phyloP scores from a whole-genome alignment of 2,888 invertebrate genomes.

The Cordilura impudica region DNA sequence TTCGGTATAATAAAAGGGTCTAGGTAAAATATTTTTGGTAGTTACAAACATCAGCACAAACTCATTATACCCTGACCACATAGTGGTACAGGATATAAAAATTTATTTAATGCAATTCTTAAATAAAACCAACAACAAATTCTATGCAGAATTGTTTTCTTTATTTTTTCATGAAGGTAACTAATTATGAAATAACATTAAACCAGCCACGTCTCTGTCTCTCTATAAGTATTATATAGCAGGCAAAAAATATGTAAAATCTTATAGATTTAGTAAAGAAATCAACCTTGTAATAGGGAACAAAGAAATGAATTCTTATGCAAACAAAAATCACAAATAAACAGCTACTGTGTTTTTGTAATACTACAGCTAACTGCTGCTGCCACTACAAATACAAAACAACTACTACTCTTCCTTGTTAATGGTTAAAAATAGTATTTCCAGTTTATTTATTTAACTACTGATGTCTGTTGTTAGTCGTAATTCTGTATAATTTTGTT shows the following conservation, averaged over 20 bases:
- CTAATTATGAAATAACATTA: too few relatives aligned
- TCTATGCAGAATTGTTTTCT: too few relatives aligned
- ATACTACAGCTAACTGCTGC: not conserved
- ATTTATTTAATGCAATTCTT: too few relatives aligned
- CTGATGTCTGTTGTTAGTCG: not conserved
- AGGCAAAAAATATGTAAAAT: not conserved
- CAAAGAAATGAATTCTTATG: not conserved
- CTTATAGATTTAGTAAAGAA: not conserved
- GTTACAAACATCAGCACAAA: too few relatives aligned
- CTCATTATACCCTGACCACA: too few relatives aligned
- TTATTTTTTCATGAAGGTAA: too few relatives aligned
- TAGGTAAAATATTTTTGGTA: too few relatives aligned
- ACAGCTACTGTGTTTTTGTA: not conserved
- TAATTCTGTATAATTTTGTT: not conserved
- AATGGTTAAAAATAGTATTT: slow-evolving; percentile 28
- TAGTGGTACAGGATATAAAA: too few relatives aligned
- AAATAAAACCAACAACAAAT: too few relatives aligned
- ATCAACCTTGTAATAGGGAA: not conserved
- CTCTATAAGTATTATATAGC: too few relatives aligned
- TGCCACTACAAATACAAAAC: not conserved
- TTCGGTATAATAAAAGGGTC: too few relatives aligned
- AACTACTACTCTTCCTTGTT: slow-evolving; percentile 18
- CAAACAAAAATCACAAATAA: not conserved
- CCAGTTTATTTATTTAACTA: slow-evolving; percentile 3
- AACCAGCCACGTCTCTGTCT: too few relatives aligned